phyloP scores from a whole-genome alignment of 2,888 invertebrate genomes.

The Drosophila bunnanda region DNA sequence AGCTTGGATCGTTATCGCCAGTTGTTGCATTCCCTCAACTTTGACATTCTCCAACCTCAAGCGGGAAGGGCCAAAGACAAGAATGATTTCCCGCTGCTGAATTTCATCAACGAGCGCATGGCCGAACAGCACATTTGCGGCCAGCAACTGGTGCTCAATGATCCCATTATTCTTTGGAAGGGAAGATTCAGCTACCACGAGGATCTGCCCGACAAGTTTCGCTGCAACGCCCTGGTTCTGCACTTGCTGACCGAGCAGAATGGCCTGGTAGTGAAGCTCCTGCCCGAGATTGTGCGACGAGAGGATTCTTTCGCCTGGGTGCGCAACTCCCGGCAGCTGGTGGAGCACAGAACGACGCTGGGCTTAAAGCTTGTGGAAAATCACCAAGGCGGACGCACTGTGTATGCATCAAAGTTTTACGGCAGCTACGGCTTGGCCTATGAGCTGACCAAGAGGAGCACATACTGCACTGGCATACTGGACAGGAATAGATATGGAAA shows the following conservation, averaged over 20 bases:
- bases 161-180: conserved; percentile 69
- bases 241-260: conserved; percentile 67
- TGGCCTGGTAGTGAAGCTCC: conserved; percentile 59
- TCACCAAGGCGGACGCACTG: conserved; percentile 61
- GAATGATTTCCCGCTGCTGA: conserved; percentile 1
- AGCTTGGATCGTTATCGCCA: conserved; percentile 52
- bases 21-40: conserved; percentile 58
- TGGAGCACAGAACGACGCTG: conserved; percentile 54
- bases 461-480: conserved; percentile 71
- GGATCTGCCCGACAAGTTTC: conserved; percentile 60
- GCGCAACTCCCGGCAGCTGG: conserved; percentile 63
- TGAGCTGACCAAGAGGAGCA: conserved; percentile 55
- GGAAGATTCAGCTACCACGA: conserved; percentile 53
- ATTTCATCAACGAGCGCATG: conserved; percentile 66
- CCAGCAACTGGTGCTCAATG: conserved; percentile 69
- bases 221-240: conserved; percentile 59
- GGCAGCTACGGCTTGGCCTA: conserved; percentile 70
- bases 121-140: conserved; percentile 61
- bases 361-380: conserved; percentile 57
- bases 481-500: conserved; percentile 74
- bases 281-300: conserved; percentile 55
- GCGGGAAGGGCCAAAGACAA: conserved; percentile 24
- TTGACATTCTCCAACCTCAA: conserved; percentile 40
- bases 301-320: conserved; percentile 32
- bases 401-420: conserved; percentile 70